These are phyloP conservation scores for Sprattus sprattus DNA, from an alignment of 2,113 vertebrate genomes.

Conservation along the genomic window DNA sequence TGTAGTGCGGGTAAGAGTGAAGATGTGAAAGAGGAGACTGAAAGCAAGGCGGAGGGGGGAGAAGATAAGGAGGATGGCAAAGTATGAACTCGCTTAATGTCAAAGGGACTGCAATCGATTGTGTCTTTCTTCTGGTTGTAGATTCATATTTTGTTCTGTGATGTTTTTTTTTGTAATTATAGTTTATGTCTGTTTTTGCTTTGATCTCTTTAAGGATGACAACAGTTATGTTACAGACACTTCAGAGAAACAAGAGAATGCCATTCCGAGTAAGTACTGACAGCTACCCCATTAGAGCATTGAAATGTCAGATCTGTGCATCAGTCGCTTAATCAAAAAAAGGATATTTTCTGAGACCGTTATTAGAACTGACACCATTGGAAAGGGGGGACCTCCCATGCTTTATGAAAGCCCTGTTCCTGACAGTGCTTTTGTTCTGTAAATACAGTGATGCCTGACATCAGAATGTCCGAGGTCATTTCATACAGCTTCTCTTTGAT, in stretches of 20 bases:
- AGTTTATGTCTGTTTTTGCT: not conserved
- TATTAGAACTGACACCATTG: not conserved
- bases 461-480: not conserved
- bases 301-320: not conserved
- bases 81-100: constrained; percentile 44
- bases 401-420: not conserved
- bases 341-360: not conserved
- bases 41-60: constrained; percentile 55
- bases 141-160: not conserved
- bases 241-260: constrained; percentile 63
- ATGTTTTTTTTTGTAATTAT: not conserved
- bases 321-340: not conserved
- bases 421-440: not conserved
- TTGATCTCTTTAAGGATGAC: constrained; percentile 63
- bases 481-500: not conserved
- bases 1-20: constrained; percentile 62
- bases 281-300: not conserved
- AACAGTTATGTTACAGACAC: constrained; percentile 61
- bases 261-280: constrained; percentile 58
- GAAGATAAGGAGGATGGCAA: constrained; percentile 61
- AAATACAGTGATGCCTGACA: not conserved
- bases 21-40: constrained; percentile 60
- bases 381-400: not conserved
- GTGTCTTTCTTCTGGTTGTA: not conserved
- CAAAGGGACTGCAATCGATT: not conserved